Base-by-base conservation (phyloP, 1,140 invertebrate species). In the Bombus superbus region DNA sequence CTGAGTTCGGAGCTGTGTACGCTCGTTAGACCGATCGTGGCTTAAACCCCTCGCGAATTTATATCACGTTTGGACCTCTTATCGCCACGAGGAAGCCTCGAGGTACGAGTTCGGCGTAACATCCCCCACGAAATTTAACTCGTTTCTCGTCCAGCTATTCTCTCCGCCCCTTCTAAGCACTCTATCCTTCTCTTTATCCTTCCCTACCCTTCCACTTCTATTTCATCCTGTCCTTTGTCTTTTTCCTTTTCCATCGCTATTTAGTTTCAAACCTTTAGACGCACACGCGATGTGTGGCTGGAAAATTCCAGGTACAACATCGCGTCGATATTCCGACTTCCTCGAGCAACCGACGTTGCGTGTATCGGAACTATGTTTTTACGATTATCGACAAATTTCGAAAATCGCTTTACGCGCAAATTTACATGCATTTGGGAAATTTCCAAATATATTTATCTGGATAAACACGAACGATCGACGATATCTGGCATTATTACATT, bases 11-110 rank as follows among this genome's bases (percentile, higher is more conserved):
- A 84, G 73, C 86, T 86, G 86, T 83, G 86, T 75, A 62, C 79
- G 90, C 92, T 93, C 92, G 92, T 93, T 93, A 93, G 90, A 92
- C 91, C 91, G 90, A 92, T 92, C 91, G 91, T 86, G 86, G 91
- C 89, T 92, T 90, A 92, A 93, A 89, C 90, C 92, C 88, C 78
- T 91, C 90, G 90, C 91, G 88, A 93, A 93, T 93, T 93, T 92
- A 93, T 93, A 88, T 89, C 91, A 89, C 86, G 89, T 92, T 85
- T 82, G 84, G 90, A 86, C 84, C 92, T 92, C 91, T 93, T 93
- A 93, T 93, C 92, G 89, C 68, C 85, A 79, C 74, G 84, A 44
- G 79, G 83, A 78, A 89, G 88, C 88, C 87, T 90, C 86, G 84
- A 71, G 88, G 75, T 85, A 74, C 78, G 86, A 87, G 72, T 83